Evolutionary conservation across 2,113 vertebrate genomes (phyloP).

Genomic region (Entelurus aequoreus): DNA sequence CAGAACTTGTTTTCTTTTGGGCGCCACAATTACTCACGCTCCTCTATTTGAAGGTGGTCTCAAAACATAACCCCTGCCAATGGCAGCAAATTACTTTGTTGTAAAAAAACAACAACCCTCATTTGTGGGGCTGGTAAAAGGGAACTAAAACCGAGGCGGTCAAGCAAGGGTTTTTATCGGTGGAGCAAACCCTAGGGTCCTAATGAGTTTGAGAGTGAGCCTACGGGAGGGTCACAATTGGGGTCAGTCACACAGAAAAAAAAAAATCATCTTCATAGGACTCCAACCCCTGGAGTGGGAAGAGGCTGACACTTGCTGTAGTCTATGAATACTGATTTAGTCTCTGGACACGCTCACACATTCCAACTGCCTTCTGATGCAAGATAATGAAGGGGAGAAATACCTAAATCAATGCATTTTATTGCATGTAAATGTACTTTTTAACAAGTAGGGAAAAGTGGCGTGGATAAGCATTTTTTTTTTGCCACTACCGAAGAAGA

Average conservation of each 20-base stretch:
- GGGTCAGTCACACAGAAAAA: slow-evolving; percentile 42
- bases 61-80: no score
- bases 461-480: slow-evolving; percentile 30
- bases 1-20: no score
- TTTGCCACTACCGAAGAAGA: slow-evolving; percentile 19
- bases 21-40: no score
- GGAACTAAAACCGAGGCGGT: background rate
- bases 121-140: background rate
- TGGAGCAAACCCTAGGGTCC: slow-evolving; percentile 19
- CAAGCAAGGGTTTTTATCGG: slow-evolving; percentile 20
- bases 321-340: slow-evolving; percentile 59
- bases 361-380: slow-evolving; percentile 16
- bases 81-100: no score
- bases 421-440: slow-evolving; percentile 44
- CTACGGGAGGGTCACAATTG: slow-evolving; percentile 36
- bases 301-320: slow-evolving; percentile 25
- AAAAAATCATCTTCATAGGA: slow-evolving; percentile 58
- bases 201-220: slow-evolving; percentile 20
- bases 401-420: slow-evolving; percentile 45
- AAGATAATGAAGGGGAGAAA: slow-evolving; percentile 33
- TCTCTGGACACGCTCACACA: background rate
- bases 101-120: no score
- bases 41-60: no score
- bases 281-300: slow-evolving; percentile 48
- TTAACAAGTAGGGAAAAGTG: slow-evolving; percentile 39